Evolutionary conservation across 1,140 invertebrate species (phyloP), one percentile per base, ranked within the genome.

Genomic region (Onthophagus taurus): DNA sequence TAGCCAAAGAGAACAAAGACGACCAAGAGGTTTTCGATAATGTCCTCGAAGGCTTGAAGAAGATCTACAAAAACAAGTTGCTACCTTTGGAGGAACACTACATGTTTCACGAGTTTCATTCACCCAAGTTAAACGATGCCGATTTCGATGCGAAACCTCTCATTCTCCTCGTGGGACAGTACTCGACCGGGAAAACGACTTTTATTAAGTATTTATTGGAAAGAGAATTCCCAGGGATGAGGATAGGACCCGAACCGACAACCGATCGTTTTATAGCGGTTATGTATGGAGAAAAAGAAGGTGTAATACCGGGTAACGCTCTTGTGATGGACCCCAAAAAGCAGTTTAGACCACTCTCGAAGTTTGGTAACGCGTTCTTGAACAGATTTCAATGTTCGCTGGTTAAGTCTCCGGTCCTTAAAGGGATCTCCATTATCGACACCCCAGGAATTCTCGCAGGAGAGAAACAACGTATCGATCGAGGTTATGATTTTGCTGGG

Each of bases 141-240:
- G 83, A 85, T 65, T 85, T 85, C 59, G 79, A 82, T 56, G 76
- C 80, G 2, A 83, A 82, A 53, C 83, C 83, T 1, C 76, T 85
- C 74, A 77, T 85, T 34, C 55, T 85, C 17, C 61, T 85, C 7
- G 76, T 85, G 18, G 81, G 81, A 13, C 81, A 85, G 58, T 85
- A 85, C 62, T 83, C 80, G 2, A 83, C 81, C 1, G 81, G 81
- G 17, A 85, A 85, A 64, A 85, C 82, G 9, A 83, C 81, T 3
- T 82, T 83, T 56, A 85, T 85, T 44, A 69, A 73, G 42, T 78
- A 79, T 55, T 56, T 81, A 16, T 55, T 80, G 14, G 76, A 79
- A 51, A 65, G 72, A 52, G 76, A 81, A 45, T 80, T 80, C 57
- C 78, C 77, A 5, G 78, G 77, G 3, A 79, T 80, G 48, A 60